A percentile compares a stretch with the other conserved stretches of the same genome.
Evolutionary conservation across 2,113 vertebrate genomes (phyloP).

Genomic region (Ciconia maguari): DNA sequence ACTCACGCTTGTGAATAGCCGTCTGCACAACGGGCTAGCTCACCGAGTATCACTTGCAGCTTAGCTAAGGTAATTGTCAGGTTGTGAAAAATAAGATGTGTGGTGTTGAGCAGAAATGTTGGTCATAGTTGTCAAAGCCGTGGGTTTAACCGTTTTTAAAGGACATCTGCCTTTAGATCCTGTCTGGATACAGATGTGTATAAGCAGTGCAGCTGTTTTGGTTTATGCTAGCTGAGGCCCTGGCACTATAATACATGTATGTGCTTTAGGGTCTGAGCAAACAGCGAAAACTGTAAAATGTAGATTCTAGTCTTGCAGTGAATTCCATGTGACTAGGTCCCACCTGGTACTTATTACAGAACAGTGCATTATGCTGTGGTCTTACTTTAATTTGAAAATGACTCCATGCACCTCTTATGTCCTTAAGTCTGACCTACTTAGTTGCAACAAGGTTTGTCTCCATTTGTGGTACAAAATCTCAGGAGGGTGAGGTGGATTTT

Average conservation of each 20-base stretch:
- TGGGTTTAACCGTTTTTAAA: neutral
- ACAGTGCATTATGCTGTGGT: neutral
- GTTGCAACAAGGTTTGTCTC: neutral
- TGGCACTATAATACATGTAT: rapidly evolving
- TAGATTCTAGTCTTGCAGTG: neutral
- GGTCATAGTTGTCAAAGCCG: rapidly evolving
- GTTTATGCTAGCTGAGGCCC: neutral
- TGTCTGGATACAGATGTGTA: neutral
- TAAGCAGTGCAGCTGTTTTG: neutral
- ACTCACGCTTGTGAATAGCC: rapidly evolving
- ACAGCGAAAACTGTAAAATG: neutral
- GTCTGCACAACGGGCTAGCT: neutral
- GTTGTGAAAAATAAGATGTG: neutral
- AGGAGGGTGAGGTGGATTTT: neutral
- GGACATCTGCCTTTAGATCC: neutral
- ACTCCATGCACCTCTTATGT: rapidly evolving
- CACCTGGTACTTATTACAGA: neutral
- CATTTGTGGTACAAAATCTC: neutral
- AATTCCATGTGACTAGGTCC: neutral
- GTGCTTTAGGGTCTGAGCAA: neutral
- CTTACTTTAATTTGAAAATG: neutral
- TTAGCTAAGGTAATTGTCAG: neutral
- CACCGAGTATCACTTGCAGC: rapidly evolving
- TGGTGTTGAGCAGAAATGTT: neutral
- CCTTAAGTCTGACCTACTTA: neutral